Evolutionary conservation across 2,888 invertebrate species (phyloP).

Genomic region (Luffia ferchaultella): DNA sequence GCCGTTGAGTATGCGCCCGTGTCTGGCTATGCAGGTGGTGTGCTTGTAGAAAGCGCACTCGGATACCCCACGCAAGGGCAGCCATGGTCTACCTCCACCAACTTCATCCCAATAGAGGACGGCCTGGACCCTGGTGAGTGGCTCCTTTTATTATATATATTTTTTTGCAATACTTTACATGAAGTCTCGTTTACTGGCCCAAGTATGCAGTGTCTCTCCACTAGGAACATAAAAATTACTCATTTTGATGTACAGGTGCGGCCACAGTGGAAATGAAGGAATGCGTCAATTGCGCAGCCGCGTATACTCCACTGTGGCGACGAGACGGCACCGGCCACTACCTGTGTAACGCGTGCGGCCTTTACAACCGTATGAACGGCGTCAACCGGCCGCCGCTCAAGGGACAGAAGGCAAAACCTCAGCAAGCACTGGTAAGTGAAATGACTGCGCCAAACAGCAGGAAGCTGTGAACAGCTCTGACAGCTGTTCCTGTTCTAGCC

Average conservation of each 20-base stretch:
- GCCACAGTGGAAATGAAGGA: conserved; percentile 73
- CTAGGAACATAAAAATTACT: no score
- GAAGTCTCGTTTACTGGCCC: no score
- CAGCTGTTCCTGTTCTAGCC: conserved; percentile 42
- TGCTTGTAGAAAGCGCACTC: conserved; percentile 34
- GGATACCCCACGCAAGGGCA: conserved; percentile 44
- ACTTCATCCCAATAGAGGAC: conserved; percentile 53
- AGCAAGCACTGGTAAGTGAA: conserved; percentile 54
- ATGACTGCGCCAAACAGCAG: conserved; percentile 12
- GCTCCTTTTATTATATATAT: no score
- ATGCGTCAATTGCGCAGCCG: conserved; percentile 95
- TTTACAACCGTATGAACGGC: conserved; percentile 79
- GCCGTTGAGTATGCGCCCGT: conserved; percentile 40
- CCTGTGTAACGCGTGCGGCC: conserved; percentile 99
- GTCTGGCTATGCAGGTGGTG: conserved; percentile 53
- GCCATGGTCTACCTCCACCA: conserved; percentile 47
- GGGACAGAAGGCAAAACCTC: conserved; percentile 71
- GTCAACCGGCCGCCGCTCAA: conserved; percentile 78
- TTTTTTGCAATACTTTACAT: no score
- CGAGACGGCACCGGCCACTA: conserved; percentile 98
- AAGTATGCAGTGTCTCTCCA: no score
- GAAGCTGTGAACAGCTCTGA: no score
- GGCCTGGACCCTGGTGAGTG: conserved; percentile 54
- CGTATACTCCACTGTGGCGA: conserved; percentile 92
- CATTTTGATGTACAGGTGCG: no score